Evolutionary conservation across 30 jellyfish, hydroid and myxozoan species (phyloP).

Genomic region (Pseudorhiza aurosa): DNA sequence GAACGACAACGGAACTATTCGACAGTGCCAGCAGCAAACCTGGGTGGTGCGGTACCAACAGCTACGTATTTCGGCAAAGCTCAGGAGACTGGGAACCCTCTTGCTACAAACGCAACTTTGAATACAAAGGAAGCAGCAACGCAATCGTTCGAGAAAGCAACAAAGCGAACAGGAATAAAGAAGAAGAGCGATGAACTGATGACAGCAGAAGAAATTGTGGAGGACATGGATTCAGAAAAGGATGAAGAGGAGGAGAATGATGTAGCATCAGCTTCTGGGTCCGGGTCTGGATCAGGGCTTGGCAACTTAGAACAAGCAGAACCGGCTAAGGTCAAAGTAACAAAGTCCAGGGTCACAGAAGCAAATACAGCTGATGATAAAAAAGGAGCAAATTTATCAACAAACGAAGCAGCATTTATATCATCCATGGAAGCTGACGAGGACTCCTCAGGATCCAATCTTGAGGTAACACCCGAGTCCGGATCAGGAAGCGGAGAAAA

Average conservation of each 20-base stretch:
- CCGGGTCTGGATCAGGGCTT: constrained; percentile 85
- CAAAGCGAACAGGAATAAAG: constrained; percentile 39
- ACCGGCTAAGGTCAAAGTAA: background rate
- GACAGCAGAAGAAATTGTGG: constrained; percentile 74
- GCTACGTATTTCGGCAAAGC: constrained; percentile 14
- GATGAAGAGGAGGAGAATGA: constrained; percentile 54
- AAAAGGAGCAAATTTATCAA: constrained; percentile 48
- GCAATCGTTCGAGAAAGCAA: constrained; percentile 20
- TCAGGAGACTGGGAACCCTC: background rate
- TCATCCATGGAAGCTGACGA: constrained; percentile 64
- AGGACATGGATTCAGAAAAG: constrained; percentile 71
- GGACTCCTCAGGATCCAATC: constrained; percentile 49
- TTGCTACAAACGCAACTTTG: background rate
- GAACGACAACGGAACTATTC: constrained; percentile 27
- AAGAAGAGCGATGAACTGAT: constrained; percentile 51
- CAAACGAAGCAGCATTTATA: constrained; percentile 79
- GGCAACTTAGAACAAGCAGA: constrained; percentile 24
- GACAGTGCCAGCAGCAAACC: background rate
- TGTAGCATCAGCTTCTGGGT: constrained; percentile 55
- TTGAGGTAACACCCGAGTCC: constrained; percentile 61
- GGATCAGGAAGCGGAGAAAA: constrained; percentile 79
- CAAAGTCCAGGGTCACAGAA: background rate
- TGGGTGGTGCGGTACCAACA: constrained; percentile 10
- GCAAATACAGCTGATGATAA: constrained; percentile 7
- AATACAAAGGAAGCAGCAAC: background rate